Evolutionary conservation across 2,113 vertebrate species (phyloP).

Genomic region (Glaucomys volans): DNA sequence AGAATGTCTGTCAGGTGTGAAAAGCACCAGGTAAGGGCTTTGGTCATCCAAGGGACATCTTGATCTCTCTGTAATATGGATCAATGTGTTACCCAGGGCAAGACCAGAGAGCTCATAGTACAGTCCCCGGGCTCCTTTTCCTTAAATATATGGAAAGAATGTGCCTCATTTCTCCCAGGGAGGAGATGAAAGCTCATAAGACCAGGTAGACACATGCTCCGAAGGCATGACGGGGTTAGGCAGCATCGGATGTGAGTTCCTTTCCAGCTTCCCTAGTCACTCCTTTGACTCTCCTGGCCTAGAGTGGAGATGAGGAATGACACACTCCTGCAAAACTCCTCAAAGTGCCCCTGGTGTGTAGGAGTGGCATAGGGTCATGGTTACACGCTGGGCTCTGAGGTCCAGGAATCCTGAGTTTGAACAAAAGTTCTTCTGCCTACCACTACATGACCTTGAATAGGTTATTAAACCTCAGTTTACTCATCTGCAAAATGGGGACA

Average conservation of each 20-base stretch:
- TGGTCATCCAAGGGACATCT: conserved; percentile 54
- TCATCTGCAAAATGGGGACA: not conserved
- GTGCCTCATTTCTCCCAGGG: not conserved
- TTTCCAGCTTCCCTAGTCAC: not conserved
- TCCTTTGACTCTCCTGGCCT: not conserved
- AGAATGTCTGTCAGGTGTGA: conserved; percentile 65
- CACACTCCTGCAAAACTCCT: not conserved
- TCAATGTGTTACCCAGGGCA: not conserved
- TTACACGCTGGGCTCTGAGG: not conserved
- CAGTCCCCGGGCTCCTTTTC: not conserved
- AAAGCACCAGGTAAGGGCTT: conserved; percentile 67
- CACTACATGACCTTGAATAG: not conserved
- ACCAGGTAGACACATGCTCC: not conserved
- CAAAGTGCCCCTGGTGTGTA: not conserved
- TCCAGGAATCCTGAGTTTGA: not conserved
- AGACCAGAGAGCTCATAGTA: not conserved
- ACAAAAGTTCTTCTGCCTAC: not conserved
- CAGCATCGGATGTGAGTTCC: not conserved
- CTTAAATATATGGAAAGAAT: not conserved
- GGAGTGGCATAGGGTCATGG: not conserved
- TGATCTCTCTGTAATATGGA: conserved; percentile 40
- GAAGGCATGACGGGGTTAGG: not conserved
- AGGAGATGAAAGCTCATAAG: not conserved
- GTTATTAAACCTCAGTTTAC: not conserved
- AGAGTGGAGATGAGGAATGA: not conserved